Conservation (phyloP, 2,797 vertebrate species). For the Acrossocheilus fasciatus region DNA sequence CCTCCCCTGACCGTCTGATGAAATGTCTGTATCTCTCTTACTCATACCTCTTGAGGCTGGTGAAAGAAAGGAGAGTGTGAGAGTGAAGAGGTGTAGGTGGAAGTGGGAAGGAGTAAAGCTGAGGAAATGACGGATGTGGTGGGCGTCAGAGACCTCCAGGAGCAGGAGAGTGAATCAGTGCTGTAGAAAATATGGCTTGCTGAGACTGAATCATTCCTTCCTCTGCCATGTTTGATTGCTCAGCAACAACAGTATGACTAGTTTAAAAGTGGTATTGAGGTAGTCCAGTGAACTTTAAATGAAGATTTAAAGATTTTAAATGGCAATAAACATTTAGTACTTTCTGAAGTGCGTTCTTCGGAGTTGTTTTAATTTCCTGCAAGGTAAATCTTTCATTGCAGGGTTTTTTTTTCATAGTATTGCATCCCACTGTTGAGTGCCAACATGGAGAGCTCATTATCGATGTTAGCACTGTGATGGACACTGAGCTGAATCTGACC, state of each 20-base stretch:
- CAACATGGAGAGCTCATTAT: constrained; percentile 42
- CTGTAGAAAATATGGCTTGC: constrained; percentile 29
- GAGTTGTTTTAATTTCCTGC: constrained; percentile 1
- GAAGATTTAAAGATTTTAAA: constrained; percentile 6
- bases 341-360: not conserved
- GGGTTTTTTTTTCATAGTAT: not conserved
- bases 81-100: constrained; percentile 38
- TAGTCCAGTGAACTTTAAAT: constrained; percentile 17
- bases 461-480: constrained; percentile 56
- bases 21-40: constrained; percentile 50
- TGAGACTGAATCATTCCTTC: constrained; percentile 53
- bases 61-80: constrained; percentile 49
- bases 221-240: constrained; percentile 32
- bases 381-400: not conserved
- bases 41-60: constrained; percentile 51
- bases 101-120: constrained; percentile 33
- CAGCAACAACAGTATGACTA: not conserved
- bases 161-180: constrained; percentile 52
- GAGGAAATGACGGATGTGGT: constrained; percentile 30
- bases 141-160: constrained; percentile 35
- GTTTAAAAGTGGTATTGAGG: not conserved
- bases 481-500: constrained; percentile 59
- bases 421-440: not conserved
- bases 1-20: constrained; percentile 37
- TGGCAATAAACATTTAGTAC: not conserved